Base-by-base conservation (phyloP, 2,888 invertebrate species). In the Lacanobia oleracea region DNA sequence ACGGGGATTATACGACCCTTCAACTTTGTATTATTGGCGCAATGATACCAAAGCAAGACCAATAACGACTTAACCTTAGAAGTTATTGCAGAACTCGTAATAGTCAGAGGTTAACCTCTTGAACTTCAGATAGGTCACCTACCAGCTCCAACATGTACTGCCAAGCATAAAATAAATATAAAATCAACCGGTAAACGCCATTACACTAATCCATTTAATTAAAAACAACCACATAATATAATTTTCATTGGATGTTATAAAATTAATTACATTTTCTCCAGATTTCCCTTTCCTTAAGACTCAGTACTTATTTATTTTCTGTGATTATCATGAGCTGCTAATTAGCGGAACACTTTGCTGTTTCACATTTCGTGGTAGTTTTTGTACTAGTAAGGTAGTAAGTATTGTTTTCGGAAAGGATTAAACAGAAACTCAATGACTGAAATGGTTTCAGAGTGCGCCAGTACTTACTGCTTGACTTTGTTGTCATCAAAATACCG, bases 181-280 rank as follows among this genome's bases (percentile, higher is more conserved):
- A 56, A 73, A 65, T 16, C 8, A 16, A 63, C 23, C 27, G 10
- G 37, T 60, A 23, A 10, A 21, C n/a, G 2, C 43, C 23, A 27
- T 27, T 2, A 21, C 5, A 27, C 2, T 51, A 27, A 64, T 53
- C 8, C 8, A 18, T 54, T 60, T 45, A 77, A 66, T 62, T 62
- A 71, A 72, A 63, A 61, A 61, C 67, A 9, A 21, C 14, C 62
- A 27, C 63, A 67, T 63, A 77, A 54, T 54, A 51, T 40, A 0
- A 54, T 66, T 77, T 67, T 72, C 23, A 77, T 77, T 62, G 5
- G 48, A 23, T 50, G 48, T 54, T 76, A 69, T 71, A 50, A 63
- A 67, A 51, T 77, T 59, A 54, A 77, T 63, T 12, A 45, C 12
- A 54, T 63, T 77, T 77, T 72, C 77, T 72, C 77, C 14, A 4